These are phyloP conservation scores for Anthoscopus minutus DNA, from an alignment of 2,113 vertebrate genomes.

Conservation along the genomic window DNA sequence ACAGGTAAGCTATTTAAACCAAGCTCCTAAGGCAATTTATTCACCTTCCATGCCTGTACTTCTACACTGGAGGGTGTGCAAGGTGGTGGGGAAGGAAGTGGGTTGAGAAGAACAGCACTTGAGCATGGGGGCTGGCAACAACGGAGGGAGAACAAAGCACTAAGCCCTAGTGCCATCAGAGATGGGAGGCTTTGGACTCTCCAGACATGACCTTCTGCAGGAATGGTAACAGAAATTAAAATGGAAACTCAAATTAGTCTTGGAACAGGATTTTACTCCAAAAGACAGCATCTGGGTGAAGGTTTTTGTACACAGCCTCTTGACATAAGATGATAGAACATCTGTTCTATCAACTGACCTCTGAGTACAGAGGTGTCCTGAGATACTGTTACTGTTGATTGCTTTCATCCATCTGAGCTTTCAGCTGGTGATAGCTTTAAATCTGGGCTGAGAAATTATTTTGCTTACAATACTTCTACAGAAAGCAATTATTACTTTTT, in stretches of 20 bases:
- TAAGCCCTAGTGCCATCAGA: background rate
- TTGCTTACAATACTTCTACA: background rate
- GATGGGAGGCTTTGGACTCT: background rate
- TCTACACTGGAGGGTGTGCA: background rate
- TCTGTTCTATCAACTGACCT: background rate
- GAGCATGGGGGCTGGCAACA: background rate
- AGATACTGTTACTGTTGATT: background rate
- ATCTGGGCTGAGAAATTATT: background rate
- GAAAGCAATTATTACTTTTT: background rate
- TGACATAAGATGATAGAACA: background rate
- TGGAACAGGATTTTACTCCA: background rate
- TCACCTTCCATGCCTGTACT: background rate
- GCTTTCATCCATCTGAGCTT: background rate
- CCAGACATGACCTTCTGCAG: background rate
- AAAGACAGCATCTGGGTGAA: background rate
- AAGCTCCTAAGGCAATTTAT: background rate
- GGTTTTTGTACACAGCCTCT: background rate
- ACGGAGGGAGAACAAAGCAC: background rate
- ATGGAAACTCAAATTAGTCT: background rate
- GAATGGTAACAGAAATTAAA: background rate
- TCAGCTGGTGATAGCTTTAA: background rate
- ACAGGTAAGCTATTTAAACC: background rate
- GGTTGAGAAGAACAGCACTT: background rate
- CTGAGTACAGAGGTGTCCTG: background rate
- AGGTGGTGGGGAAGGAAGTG: background rate